These are phyloP conservation scores for Anneissia japonica DNA, from an alignment of 35 echinoderm and acorn worm genomes.

Conservation along the genomic window DNA sequence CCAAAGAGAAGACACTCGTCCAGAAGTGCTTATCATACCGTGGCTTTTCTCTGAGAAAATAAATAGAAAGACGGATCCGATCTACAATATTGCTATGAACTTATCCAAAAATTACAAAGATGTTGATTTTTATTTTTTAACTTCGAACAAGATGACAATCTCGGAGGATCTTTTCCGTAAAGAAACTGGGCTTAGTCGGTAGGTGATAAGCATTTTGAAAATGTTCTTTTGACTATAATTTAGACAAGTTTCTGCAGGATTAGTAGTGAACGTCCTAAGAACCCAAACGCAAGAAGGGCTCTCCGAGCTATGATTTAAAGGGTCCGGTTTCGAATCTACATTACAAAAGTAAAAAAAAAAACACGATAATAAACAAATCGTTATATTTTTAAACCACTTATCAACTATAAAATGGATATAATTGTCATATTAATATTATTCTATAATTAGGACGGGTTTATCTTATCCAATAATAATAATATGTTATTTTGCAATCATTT, in stretches of 20 bases:
- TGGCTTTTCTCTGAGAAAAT: background rate
- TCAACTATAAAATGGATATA: too few relatives aligned
- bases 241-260: background rate
- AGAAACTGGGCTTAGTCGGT: conserved; percentile 91
- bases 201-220: background rate
- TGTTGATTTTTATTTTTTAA: conserved; percentile 80
- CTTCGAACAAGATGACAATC: conserved; percentile 73
- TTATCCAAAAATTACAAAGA: conserved; percentile 59
- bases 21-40: background rate
- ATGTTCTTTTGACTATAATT: background rate
- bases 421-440: too few relatives aligned
- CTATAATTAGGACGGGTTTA: too few relatives aligned
- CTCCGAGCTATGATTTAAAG: background rate
- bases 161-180: conserved; percentile 73
- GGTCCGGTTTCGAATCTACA: background rate
- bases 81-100: background rate
- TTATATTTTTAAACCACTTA: too few relatives aligned
- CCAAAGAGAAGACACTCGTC: background rate
- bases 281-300: background rate
- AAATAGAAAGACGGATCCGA: background rate
- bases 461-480: too few relatives aligned
- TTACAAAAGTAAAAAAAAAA: too few relatives aligned
- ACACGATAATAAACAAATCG: too few relatives aligned
- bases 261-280: background rate
- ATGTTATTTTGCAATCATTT: too few relatives aligned